Evolutionary conservation across 2,113 vertebrate species (phyloP), one percentile per base, ranked within the genome.

Genomic region (Callipepla californica): DNA sequence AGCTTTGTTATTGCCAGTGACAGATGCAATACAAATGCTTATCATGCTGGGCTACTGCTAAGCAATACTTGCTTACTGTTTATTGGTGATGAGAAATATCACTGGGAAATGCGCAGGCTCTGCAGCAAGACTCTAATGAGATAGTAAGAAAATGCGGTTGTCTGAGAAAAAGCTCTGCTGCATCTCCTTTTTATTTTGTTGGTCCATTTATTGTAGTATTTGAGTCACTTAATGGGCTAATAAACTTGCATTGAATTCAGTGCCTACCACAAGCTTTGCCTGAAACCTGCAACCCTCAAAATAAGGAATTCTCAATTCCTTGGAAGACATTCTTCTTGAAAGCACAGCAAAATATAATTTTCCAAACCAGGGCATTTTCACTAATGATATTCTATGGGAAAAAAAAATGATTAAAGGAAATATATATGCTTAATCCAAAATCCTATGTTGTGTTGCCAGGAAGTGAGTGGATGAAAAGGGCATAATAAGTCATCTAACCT

Each of bases 351-450:
- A 73, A 51, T 32, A 32, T 69, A 57, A 69, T 93, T 84, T 93
- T 97, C 67, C 85, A 91, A 72, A 51, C 40, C 75, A 97, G 89
- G 85, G 32, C 47, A 62, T 90, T 96, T 96, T 90, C 47, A 53
- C 38, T 69, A 23, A 42, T 20, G 32, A 62, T 34, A 50, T n/a
- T 93, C 68, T 72, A n/a, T 28, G 63, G 18, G n/a, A 83, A 87
- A 80, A 82, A 66, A 63, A 72, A 51, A 22, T 12, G 9, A 30
- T 51, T 8, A 51, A 51, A 28, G 16, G 26, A 51, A 14, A 57
- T 4, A 75, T 66, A 79, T 40, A 63, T 7, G 40, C 13, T 25
- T 81, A 20, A 62, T 67, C 55, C 28, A 25, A 20, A 59, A 45
- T 57, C 38, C 22, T 22, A 9, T 38, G 28, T 19, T 61, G 18